Evolutionary conservation across 2,797 vertebrate genomes (phyloP).

Genomic region (Rhinichthys osculus): DNA sequence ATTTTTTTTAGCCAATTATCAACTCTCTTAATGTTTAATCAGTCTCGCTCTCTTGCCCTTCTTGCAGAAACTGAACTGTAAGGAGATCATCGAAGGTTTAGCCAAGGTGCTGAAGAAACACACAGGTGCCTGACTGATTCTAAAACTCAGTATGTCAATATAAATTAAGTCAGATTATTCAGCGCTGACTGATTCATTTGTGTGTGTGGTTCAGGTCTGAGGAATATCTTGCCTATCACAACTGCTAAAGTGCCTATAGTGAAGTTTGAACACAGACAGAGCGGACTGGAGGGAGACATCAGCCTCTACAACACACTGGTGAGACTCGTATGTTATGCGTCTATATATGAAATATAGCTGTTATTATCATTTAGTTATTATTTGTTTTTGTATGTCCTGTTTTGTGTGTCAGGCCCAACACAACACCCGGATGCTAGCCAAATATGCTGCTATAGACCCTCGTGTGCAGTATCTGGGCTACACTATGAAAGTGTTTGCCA

Average conservation of each 20-base stretch:
- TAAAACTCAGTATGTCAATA: not conserved
- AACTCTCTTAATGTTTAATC: not conserved
- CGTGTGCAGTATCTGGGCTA: slow-evolving; percentile 96
- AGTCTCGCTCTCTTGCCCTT: slow-evolving; percentile 57
- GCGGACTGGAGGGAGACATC: slow-evolving; percentile 95
- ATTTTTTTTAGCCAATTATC: not conserved
- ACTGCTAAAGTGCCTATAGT: slow-evolving; percentile 99
- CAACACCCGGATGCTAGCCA: slow-evolving; percentile 97
- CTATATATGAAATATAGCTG: not conserved
- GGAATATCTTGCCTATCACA: slow-evolving; percentile 98
- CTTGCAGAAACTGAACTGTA: slow-evolving; percentile 94
- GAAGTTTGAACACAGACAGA: slow-evolving; percentile 96
- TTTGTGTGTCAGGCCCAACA: slow-evolving; percentile 88
- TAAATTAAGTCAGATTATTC: not conserved
- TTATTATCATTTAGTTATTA: not conserved
- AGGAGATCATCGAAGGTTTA: slow-evolving; percentile 97
- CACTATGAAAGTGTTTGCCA: slow-evolving; percentile 98
- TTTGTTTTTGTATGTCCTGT: slow-evolving; percentile 7
- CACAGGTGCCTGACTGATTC: slow-evolving; percentile 78
- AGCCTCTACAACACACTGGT: slow-evolving; percentile 99
- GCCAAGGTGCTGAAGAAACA: slow-evolving; percentile 97
- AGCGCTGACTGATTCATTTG: slow-evolving; percentile 16
- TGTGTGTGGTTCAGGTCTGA: slow-evolving; percentile 83
- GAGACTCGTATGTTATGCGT: slow-evolving; percentile 53
- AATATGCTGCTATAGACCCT: slow-evolving; percentile 93